Percentiles rank a stretch among this genome's conserved stretches.
phyloP scores from a whole-genome alignment of 2,888 invertebrate genomes.

The Archips crataeganus region DNA sequence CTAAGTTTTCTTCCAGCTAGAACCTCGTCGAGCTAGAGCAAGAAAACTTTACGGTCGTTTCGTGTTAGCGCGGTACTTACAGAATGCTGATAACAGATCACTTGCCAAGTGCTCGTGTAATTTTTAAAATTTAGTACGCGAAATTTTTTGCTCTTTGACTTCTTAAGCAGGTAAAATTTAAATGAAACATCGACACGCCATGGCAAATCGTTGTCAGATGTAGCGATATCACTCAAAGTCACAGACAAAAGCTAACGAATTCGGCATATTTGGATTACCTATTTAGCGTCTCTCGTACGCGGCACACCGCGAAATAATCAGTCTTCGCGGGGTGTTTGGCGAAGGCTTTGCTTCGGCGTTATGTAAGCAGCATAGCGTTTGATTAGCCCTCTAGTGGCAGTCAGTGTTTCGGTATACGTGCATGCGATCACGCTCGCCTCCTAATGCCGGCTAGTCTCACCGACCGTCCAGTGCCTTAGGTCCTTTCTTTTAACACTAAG shows the following conservation, averaged over 20 bases:
- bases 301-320: conserved; percentile 49
- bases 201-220: conserved; percentile 17
- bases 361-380: conserved; percentile 33
- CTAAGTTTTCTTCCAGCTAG: background rate
- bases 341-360: conserved; percentile 56
- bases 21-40: background rate
- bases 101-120: background rate
- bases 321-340: conserved; percentile 52
- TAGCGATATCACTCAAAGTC: conserved; percentile 15
- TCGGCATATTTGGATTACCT: conserved; percentile 46
- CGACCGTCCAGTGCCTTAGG: conserved; percentile 25
- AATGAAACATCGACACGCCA: background rate
- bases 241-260: conserved; percentile 38
- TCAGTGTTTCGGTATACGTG: conserved; percentile 57
- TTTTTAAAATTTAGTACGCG: background rate
- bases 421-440: conserved; percentile 51
- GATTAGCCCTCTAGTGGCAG: conserved; percentile 46
- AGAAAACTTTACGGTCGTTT: background rate
- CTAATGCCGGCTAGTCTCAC: conserved; percentile 34
- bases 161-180: background rate
- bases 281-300: conserved; percentile 49
- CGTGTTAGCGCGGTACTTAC: background rate
- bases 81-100: background rate
- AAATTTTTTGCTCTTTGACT: background rate
- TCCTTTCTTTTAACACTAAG: conserved; percentile 15